Conservation (phyloP, 1,140 invertebrate species). For the Ridgeia piscesae region DNA sequence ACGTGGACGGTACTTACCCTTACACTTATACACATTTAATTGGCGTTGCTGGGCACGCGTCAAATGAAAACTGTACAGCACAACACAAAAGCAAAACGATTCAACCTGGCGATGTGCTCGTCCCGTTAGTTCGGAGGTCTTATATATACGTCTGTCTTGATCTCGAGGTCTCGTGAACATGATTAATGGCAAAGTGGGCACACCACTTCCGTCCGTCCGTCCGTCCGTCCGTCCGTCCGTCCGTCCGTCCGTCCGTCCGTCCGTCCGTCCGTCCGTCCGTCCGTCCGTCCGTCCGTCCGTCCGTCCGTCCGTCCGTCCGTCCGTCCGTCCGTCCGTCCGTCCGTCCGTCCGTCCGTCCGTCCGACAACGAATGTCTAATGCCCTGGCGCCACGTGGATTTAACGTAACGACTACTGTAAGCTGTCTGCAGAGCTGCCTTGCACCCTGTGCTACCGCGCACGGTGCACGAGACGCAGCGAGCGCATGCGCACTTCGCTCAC, state of each 20-base stretch:
- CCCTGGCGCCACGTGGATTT: not conserved
- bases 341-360: not conserved
- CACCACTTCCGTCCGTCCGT: not conserved
- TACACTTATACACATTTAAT: not conserved
- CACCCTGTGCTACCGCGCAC: not conserved
- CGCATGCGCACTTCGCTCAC: not conserved
- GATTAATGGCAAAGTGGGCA: not conserved
- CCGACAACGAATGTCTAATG: not conserved
- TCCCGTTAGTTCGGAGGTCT: not conserved
- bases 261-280: no score
- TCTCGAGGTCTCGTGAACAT: not conserved
- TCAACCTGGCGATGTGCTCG: not conserved
- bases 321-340: no score
- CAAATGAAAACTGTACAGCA: conserved; percentile 5
- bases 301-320: no score
- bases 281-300: no score
- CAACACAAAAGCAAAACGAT: not conserved
- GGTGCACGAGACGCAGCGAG: not conserved
- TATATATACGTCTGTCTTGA: not conserved
- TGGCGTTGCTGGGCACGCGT: not conserved
- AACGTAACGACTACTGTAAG: not conserved
- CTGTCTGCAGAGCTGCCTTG: not conserved
- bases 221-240: no score
- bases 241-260: no score
- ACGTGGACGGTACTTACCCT: not conserved